Evolutionary conservation across 2,888 invertebrate genomes (phyloP).

Genomic region (Rotaria macrura): DNA sequence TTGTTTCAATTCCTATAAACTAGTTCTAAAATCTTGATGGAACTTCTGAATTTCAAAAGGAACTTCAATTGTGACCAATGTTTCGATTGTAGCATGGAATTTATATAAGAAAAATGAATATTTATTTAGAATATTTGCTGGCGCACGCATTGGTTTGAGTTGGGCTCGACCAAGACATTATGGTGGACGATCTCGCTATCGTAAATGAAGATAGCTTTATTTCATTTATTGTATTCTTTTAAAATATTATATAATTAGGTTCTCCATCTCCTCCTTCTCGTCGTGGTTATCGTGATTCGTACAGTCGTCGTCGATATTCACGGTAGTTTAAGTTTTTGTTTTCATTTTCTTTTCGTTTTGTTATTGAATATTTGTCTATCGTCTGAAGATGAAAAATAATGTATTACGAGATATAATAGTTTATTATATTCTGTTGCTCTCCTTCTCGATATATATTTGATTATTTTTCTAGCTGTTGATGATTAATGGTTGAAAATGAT

Average conservation of each 20-base stretch:
- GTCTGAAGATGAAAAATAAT: not conserved
- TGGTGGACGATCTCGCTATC: not conserved
- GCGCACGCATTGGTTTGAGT: not conserved
- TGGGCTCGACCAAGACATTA: not conserved
- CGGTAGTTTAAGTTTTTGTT: not conserved
- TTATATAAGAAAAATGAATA: too few relatives aligned
- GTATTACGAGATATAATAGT: not conserved
- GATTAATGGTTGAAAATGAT: slow-evolving; percentile 3
- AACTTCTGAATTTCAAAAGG: too few relatives aligned
- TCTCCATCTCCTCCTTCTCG: not conserved
- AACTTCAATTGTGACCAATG: too few relatives aligned
- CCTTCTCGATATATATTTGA: not conserved
- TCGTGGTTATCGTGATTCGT: not conserved
- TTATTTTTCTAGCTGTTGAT: slow-evolving; percentile 15
- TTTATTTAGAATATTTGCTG: not conserved
- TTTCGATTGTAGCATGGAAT: too few relatives aligned
- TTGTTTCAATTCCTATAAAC: too few relatives aligned
- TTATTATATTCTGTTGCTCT: not conserved
- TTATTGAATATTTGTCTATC: not conserved
- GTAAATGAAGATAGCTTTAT: not conserved
- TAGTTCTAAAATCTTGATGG: too few relatives aligned
- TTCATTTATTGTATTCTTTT: too few relatives aligned
- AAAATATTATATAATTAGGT: not conserved
- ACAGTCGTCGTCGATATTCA: not conserved
- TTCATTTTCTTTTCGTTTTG: not conserved